phyloP scores from a whole-genome alignment of 2,888 invertebrate species.

The Tromatobia lineatoria region DNA sequence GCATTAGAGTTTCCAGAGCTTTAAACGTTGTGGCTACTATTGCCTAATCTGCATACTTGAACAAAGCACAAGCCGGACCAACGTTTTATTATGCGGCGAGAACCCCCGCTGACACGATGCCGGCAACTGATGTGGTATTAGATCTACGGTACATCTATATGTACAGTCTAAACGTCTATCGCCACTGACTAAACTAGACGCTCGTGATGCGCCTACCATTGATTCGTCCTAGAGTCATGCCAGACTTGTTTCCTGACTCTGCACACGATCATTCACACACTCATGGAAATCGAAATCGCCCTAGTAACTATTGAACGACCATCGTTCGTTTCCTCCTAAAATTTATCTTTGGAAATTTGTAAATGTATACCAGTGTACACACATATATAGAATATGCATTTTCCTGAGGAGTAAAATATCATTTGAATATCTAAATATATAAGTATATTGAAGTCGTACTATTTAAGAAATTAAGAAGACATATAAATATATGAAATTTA shows the following conservation, averaged over 20 bases:
- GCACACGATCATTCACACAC: slow-evolving; percentile 15
- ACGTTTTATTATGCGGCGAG: slow-evolving; percentile 56
- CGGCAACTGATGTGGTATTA: slow-evolving; percentile 28
- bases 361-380: too few relatives aligned
- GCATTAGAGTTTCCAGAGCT: slow-evolving; percentile 57
- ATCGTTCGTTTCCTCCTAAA: background rate
- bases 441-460: too few relatives aligned
- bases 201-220: slow-evolving; percentile 59
- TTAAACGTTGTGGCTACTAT: slow-evolving; percentile 53
- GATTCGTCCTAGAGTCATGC: slow-evolving; percentile 54
- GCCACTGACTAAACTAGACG: slow-evolving; percentile 51
- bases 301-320: too few relatives aligned
- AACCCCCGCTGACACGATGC: slow-evolving; percentile 47
- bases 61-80: slow-evolving; percentile 56
- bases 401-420: too few relatives aligned
- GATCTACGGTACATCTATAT: slow-evolving; percentile 35
- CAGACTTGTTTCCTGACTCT: slow-evolving; percentile 35
- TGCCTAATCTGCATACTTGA: slow-evolving; percentile 65
- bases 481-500: too few relatives aligned
- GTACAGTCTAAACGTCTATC: slow-evolving; percentile 39
- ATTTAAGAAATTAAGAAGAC: too few relatives aligned
- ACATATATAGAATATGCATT: too few relatives aligned
- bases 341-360: too few relatives aligned
- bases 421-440: too few relatives aligned
- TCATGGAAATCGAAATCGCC: background rate